Base-by-base conservation (phyloP, 2,113 vertebrate species). In the Syngnathus typhle region DNA sequence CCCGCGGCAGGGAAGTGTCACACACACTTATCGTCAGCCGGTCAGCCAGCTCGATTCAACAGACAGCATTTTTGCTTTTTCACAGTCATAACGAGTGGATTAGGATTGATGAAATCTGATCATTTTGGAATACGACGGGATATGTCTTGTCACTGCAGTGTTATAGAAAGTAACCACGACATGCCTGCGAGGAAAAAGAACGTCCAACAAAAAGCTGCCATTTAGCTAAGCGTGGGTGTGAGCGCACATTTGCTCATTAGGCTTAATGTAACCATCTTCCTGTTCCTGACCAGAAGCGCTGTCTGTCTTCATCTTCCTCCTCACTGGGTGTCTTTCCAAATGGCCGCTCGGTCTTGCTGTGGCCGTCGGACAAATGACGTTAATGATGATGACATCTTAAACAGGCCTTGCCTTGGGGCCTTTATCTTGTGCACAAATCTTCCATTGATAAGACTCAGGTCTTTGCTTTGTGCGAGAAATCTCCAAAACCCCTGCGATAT, bases 331-430 rank as follows among this genome's bases (percentile, higher is more conserved):
- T 81, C 74, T 77, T 83, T 84, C 76, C 82, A 78, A 85, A 85
- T 77, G 82, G 78, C 78, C 81, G 83, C 81, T 81, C 84, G 83
- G 79, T 84, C 82, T 67, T 27, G 65, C 79, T 58, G 76, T 74
- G 75, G 72, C 78, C 63, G 18, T 87, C 67, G 71, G 71, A 84
- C 79, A 78, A 72, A 74, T 74, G 51, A 76, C 79, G 80, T 78
- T 87, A 88, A 88, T 89, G 88, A 88, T 89, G 85, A 89, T 89
- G 88, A 89, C 88, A 88, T 80, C 79, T 87, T 82, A 71, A 88
- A 84, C 81, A 68, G 79, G 82, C 82, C 82, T 87, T 46, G 84
- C 83, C 84, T 84, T 27, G 70, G 81, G 84, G 82, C 81, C 77
- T 87, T 32, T 88, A 89, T 88, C 88, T 85, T 67, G 27, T 16